These are phyloP conservation scores for Lateolabrax maculatus DNA, from an alignment of 2,797 vertebrate species.

Conservation along the genomic window DNA sequence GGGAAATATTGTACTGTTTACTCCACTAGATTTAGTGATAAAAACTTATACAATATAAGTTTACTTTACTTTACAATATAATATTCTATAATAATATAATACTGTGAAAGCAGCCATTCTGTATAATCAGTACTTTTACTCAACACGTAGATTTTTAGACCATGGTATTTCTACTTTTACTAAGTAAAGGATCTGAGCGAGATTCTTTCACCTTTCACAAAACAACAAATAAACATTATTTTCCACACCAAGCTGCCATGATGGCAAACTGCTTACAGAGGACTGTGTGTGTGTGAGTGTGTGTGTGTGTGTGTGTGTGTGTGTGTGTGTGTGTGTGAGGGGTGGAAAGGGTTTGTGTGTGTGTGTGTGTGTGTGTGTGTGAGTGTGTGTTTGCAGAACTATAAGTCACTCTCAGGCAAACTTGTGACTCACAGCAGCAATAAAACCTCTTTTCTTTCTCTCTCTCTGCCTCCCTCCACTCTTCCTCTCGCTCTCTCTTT, in stretches of 20 bases:
- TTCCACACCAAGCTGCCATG: slow-evolving; percentile 24
- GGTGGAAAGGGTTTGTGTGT: slow-evolving; percentile 16
- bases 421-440: slow-evolving; percentile 42
- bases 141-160: background rate
- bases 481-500: background rate
- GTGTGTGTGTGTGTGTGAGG: slow-evolving; percentile 3
- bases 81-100: too few species aligned
- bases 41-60: too few species aligned
- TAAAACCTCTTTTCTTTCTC: slow-evolving; percentile 14
- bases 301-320: slow-evolving; percentile 17
- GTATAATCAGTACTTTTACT: too few species aligned
- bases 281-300: background rate
- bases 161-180: background rate
- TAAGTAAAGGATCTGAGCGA: background rate
- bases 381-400: slow-evolving; percentile 19
- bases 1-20: background rate
- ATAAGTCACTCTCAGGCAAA: slow-evolving; percentile 38
- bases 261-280: slow-evolving; percentile 8
- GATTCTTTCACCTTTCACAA: too few species aligned
- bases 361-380: slow-evolving; percentile 29
- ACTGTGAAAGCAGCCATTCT: too few species aligned
- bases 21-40: background rate
- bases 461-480: background rate
- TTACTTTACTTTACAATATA: too few species aligned
- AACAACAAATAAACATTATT: slow-evolving; percentile 25